Percentiles rank a stretch among this genome's conserved stretches.
Evolutionary conservation across 64 coral and sea anemone genomes (phyloP).

Genomic region (Dendronephthya gigantea): DNA sequence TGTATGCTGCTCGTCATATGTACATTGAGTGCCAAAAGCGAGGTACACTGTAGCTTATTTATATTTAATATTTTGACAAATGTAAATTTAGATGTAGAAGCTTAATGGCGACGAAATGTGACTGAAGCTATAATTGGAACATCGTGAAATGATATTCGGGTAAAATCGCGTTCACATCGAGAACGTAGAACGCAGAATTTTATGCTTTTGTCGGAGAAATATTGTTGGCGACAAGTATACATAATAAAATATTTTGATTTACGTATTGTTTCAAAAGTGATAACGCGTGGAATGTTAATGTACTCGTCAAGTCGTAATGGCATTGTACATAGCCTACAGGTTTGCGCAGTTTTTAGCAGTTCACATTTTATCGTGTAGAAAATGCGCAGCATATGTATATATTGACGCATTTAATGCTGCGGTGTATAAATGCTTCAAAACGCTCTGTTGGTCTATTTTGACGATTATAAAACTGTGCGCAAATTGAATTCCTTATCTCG

Average conservation of each 20-base stretch:
- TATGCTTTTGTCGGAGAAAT: not conserved
- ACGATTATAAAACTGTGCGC: not conserved
- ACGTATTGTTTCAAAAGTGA: not conserved
- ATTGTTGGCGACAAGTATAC: not conserved
- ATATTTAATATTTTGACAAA: not conserved
- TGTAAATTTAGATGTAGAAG: not conserved
- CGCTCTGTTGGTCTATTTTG: conserved; percentile 1
- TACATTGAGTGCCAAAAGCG: not conserved
- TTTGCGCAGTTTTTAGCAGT: not conserved
- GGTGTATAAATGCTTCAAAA: not conserved
- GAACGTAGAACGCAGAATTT: not conserved
- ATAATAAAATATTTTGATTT: not conserved
- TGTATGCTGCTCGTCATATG: not conserved
- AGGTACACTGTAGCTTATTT: not conserved
- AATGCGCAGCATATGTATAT: not conserved
- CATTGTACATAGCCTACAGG: too few relatives aligned
- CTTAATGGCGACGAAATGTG: not conserved
- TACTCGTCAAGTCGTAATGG: not conserved
- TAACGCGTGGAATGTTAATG: not conserved
- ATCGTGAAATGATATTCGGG: not conserved
- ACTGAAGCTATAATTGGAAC: not conserved
- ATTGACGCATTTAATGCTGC: not conserved
- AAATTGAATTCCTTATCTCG: not conserved
- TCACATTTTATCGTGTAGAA: not conserved
- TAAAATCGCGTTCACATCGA: too few relatives aligned